A percentile compares a stretch with the other conserved stretches of the same genome.
phyloP scores from a whole-genome alignment of 2,888 invertebrate species.

The Neoscelio sp. region DNA sequence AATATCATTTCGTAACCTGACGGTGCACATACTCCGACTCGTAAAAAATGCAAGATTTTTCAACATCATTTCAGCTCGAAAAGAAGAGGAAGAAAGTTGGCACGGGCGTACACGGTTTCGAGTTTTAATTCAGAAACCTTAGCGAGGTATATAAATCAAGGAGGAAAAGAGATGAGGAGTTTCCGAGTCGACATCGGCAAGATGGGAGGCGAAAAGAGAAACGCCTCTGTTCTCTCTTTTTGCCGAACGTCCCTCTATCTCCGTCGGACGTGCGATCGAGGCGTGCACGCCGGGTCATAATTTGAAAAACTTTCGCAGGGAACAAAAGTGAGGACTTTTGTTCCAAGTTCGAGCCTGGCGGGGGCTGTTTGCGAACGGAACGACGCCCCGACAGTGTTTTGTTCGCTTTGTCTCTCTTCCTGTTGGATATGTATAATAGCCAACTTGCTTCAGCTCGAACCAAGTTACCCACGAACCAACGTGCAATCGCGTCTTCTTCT shows the following conservation, averaged over 20 bases:
- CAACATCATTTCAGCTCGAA: no score
- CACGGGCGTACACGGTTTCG: constrained; percentile 60
- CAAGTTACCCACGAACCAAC: constrained; percentile 67
- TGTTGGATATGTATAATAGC: constrained; percentile 77
- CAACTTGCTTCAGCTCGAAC: constrained; percentile 70
- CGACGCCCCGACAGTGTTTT: constrained; percentile 82
- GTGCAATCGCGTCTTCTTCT: constrained; percentile 60
- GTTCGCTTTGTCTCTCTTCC: constrained; percentile 82
- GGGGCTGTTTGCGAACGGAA: constrained; percentile 78
- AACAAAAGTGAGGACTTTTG: constrained; percentile 82
- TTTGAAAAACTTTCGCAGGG: constrained; percentile 81
- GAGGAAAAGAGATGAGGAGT: constrained; percentile 59
- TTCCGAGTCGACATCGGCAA: constrained; percentile 63
- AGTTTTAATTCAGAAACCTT: constrained; percentile 78
- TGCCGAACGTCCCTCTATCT: constrained; percentile 66
- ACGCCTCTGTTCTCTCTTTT: constrained; percentile 66
- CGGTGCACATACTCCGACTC: no score
- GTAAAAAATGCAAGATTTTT: no score
- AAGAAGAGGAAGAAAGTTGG: constrained; percentile 66
- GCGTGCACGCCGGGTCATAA: constrained; percentile 76
- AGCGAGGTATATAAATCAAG: constrained; percentile 77
- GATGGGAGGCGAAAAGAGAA: constrained; percentile 57
- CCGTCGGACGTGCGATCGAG: constrained; percentile 59
- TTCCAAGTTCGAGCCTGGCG: constrained; percentile 80
- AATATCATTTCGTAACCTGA: no score